A percentile compares a stretch with the other conserved stretches of the same genome.
Evolutionary conservation across 2,888 invertebrate species (phyloP).

Genomic region (Meta bourneti): DNA sequence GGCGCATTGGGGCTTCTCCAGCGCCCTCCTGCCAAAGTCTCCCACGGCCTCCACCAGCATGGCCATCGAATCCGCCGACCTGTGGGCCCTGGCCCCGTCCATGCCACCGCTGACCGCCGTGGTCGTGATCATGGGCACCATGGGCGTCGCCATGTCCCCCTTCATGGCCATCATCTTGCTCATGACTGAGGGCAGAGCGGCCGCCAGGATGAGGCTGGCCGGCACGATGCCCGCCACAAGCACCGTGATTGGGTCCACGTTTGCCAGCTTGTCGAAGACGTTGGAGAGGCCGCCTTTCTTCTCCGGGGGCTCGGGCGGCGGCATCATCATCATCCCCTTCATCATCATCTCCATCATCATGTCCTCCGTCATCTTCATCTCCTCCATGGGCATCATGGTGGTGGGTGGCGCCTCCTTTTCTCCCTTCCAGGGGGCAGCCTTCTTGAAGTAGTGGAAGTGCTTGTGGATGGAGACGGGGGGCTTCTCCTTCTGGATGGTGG

Average conservation of each 20-base stretch:
- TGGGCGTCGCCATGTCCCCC: slow-evolving; percentile 20
- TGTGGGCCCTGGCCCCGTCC: neutral
- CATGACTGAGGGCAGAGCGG: slow-evolving; percentile 66
- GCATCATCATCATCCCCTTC: slow-evolving; percentile 56
- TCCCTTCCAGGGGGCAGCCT: slow-evolving; percentile 45
- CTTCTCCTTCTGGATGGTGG: slow-evolving; percentile 19
- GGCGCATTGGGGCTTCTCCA: slow-evolving; percentile 62
- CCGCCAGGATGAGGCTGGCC: slow-evolving; percentile 64
- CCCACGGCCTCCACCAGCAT: slow-evolving; percentile 52
- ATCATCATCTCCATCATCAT: slow-evolving; percentile 70
- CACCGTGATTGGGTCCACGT: slow-evolving; percentile 64
- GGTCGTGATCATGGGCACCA: slow-evolving; percentile 38
- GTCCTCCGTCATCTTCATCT: slow-evolving; percentile 56
- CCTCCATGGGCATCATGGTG: slow-evolving; percentile 18
- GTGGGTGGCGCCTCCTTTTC: neutral
- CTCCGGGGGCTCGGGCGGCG: neutral
- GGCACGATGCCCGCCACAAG: slow-evolving; percentile 65
- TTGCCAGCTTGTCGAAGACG: slow-evolving; percentile 41
- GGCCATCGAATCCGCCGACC: slow-evolving; percentile 20
- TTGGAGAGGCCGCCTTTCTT: slow-evolving; percentile 42
- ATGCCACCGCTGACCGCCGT: slow-evolving; percentile 15
- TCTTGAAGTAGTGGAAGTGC: slow-evolving; percentile 72
- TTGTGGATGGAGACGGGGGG: slow-evolving; percentile 58
- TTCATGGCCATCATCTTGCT: slow-evolving; percentile 59
- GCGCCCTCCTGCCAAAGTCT: slow-evolving; percentile 48